A percentile compares a stretch with the other conserved stretches of the same genome.
phyloP scores from a whole-genome alignment of 30 jellyfish, hydroid and myxozoan genomes.

The Aurelia sp. region DNA sequence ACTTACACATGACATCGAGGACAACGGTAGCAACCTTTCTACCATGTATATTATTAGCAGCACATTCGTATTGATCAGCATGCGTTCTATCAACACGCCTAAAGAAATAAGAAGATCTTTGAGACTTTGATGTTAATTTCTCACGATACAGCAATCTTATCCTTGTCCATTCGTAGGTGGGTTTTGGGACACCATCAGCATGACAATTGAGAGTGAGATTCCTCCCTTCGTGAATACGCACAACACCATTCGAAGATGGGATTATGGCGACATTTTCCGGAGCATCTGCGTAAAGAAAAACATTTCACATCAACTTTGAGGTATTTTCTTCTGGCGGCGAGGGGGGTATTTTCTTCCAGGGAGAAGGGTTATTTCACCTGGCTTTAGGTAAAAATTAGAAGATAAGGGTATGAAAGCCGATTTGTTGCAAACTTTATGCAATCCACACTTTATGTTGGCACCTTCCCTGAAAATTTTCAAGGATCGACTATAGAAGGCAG shows the following conservation, averaged over 20 bases:
- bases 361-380: not conserved
- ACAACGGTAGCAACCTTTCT: slow-evolving; percentile 16
- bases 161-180: slow-evolving; percentile 82
- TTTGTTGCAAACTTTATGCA: too few species aligned
- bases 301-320: not conserved
- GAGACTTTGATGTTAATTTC: slow-evolving; percentile 13
- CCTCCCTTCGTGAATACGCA: slow-evolving; percentile 67
- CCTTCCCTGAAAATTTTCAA: too few species aligned
- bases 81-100: slow-evolving; percentile 13
- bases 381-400: too few species aligned
- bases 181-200: slow-evolving; percentile 85
- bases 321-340: too few species aligned
- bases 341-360: not conserved
- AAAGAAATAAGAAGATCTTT: slow-evolving; percentile 4
- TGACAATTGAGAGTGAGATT: slow-evolving; percentile 76
- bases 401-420: too few species aligned
- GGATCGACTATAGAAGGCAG: too few species aligned
- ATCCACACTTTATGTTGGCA: too few species aligned
- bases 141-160: slow-evolving; percentile 50
- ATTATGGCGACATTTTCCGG: slow-evolving; percentile 69
- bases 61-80: slow-evolving; percentile 60
- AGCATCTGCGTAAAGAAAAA: slow-evolving; percentile 46
- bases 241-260: slow-evolving; percentile 75
- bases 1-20: slow-evolving; percentile 64
- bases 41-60: slow-evolving; percentile 53